Evolutionary conservation across 2,888 invertebrate species (phyloP), one percentile per base, ranked within the genome.

Genomic region (Reticulitermes lucifugus): DNA sequence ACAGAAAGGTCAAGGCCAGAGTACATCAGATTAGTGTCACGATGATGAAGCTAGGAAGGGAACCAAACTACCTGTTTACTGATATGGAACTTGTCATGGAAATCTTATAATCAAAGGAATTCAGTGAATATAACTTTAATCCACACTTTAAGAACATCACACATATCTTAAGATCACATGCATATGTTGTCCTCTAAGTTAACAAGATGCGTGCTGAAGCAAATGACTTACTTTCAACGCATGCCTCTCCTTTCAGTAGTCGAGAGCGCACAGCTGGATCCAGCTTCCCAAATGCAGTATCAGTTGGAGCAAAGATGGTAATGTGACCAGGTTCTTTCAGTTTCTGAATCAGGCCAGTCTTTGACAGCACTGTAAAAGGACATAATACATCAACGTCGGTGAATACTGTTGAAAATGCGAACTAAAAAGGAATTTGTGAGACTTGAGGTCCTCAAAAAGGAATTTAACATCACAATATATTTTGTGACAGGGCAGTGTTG

Each of bases 251-350:
- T 85, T 86, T 79, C 79, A 87, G 41, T 18, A 89, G 85, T 70
- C 87, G 82, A 3, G 87, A 85, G 25, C 87, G 79, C 7, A 87
- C 82, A 7, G 84, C 80, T n/a, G 86, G 79, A 55, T 88, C 85
- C 41, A 94, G 88, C 89, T 93, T 93, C 59, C 92, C 92, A 87
- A 95, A 95, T 41, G 95, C 96, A 71, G 92, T 92, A 89, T 96
- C 93, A 10, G 94, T 93, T 75, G 94, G 94, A 46, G 94, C 95
- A 88, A 95, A 88, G 91, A 93, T 55, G 91, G 94, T 89, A 3
- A 85, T 25, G 73, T 86, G 84, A 18, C 91, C 93, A 89, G 92
- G 90, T 89, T 43, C 91, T 90, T 18, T 89, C 86, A 95, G 90
- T 83, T 92, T 89, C 85, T 92, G 91, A 70, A 91, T 91, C 25